These are phyloP conservation scores for Thunnus thynnus DNA, from an alignment of 2,113 vertebrate species.

Conservation along the genomic window DNA sequence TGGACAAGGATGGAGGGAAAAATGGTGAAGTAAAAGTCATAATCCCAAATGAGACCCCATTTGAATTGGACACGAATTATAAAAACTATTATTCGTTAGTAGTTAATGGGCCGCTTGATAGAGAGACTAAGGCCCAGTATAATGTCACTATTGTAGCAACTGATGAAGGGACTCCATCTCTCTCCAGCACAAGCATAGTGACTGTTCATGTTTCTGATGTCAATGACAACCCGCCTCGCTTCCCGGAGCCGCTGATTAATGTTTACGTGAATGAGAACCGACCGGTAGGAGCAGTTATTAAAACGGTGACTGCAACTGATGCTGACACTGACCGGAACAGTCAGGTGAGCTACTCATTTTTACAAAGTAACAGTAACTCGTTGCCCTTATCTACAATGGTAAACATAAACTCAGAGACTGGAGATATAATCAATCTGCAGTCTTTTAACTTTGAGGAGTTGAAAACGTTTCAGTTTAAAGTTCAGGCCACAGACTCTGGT, in stretches of 20 bases:
- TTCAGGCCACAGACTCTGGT: slow-evolving; percentile 25
- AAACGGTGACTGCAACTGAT: slow-evolving; percentile 45
- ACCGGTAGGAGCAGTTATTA: slow-evolving; percentile 44
- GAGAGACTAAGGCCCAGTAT: slow-evolving; percentile 63
- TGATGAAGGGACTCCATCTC: slow-evolving; percentile 58
- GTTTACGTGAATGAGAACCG: slow-evolving; percentile 81
- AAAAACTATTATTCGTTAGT: slow-evolving; percentile 84
- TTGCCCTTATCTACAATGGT: slow-evolving; percentile 80
- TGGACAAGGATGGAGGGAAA: slow-evolving; percentile 71
- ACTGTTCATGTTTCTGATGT: slow-evolving; percentile 81
- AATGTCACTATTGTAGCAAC: slow-evolving; percentile 57
- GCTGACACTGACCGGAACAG: slow-evolving; percentile 74
- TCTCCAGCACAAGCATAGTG: slow-evolving; percentile 70
- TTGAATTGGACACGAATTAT: slow-evolving; percentile 83
- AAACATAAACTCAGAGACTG: slow-evolving; percentile 83
- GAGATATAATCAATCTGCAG: slow-evolving; percentile 62
- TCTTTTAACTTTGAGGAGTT: slow-evolving; percentile 70
- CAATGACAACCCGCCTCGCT: slow-evolving; percentile 83
- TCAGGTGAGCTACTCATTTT: slow-evolving; percentile 82
- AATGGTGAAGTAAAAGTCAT: slow-evolving; percentile 72
- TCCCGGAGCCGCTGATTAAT: slow-evolving; percentile 37
- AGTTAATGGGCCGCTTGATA: slow-evolving; percentile 79
- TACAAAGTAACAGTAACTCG: slow-evolving; percentile 69
- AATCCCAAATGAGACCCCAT: slow-evolving; percentile 41
- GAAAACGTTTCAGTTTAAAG: slow-evolving; percentile 71